A percentile compares a stretch with the other conserved stretches of the same genome.
Conservation (phyloP, 2,888 invertebrate species). For the Prenolepis imparis region DNA sequence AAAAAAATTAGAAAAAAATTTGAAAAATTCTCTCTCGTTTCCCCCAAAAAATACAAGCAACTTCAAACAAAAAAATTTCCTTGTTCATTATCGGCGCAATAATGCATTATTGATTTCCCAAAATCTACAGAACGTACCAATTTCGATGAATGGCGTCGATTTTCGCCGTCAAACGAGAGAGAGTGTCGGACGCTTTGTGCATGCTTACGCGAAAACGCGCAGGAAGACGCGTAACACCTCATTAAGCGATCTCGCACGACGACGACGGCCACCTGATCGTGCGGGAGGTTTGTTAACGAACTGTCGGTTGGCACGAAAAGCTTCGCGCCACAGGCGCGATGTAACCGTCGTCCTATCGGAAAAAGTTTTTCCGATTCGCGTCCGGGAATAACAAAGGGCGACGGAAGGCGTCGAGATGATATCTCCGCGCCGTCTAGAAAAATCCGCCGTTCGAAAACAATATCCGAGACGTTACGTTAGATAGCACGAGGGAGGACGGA, state of each 20-base stretch:
- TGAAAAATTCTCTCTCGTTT: neutral
- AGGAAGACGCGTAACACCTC: neutral
- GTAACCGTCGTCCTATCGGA: slow-evolving; percentile 1
- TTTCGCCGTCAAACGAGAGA: neutral
- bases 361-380: slow-evolving; percentile 30
- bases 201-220: neutral
- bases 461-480: slow-evolving; percentile 63
- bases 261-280: neutral
- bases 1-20: too few species aligned
- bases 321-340: neutral
- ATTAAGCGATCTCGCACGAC: neutral
- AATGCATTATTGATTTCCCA: neutral
- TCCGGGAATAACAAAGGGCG: slow-evolving; percentile 20
- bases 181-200: slow-evolving; percentile 3
- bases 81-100: neutral
- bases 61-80: neutral
- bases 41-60: neutral
- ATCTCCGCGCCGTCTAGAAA: slow-evolving; percentile 34
- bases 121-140: neutral
- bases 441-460: slow-evolving; percentile 59
- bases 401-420: slow-evolving; percentile 39
- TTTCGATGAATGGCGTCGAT: neutral
- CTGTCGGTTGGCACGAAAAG: neutral
- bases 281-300: slow-evolving; percentile 12
- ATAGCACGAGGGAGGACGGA: slow-evolving; percentile 27